A percentile compares a stretch with the other conserved stretches of the same genome.
These are phyloP conservation scores for Poecile montanus DNA, from an alignment of 2,797 vertebrate species.

Conservation along the genomic window DNA sequence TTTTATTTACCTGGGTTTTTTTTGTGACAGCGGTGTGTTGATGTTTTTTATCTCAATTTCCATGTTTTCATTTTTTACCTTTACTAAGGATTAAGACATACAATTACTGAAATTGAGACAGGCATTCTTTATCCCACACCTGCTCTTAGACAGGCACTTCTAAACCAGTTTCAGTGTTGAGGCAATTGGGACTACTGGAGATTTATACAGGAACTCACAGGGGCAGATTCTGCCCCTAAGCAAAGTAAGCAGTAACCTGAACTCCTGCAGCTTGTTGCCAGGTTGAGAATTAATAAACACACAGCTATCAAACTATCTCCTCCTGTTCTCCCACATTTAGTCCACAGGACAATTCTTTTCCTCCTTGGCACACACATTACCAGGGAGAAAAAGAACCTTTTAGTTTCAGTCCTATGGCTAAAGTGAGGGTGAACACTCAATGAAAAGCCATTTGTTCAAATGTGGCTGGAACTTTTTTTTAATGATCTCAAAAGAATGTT, in stretches of 20 bases:
- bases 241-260: not conserved
- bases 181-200: not conserved
- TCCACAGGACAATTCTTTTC: not conserved
- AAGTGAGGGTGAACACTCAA: not conserved
- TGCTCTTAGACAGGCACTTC: not conserved
- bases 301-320: not conserved
- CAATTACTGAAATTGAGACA: not conserved
- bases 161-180: not conserved
- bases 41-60: not conserved
- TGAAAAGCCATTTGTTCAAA: constrained; percentile 64
- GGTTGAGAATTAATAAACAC: not conserved
- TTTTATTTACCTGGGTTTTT: not conserved
- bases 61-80: not conserved
- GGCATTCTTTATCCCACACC: not conserved
- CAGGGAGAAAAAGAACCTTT: not conserved
- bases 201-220: not conserved
- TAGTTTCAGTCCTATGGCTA: not conserved
- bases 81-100: not conserved
- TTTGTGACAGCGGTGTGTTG: too few species aligned
- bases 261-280: not conserved
- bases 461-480: constrained; percentile 1
- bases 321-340: not conserved
- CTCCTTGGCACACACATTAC: not conserved
- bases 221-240: not conserved
- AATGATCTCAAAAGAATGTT: constrained; percentile 61